Percentiles rank a stretch among this genome's conserved stretches.
Conservation (phyloP, 2,888 invertebrate species). For the Bombylius major region DNA sequence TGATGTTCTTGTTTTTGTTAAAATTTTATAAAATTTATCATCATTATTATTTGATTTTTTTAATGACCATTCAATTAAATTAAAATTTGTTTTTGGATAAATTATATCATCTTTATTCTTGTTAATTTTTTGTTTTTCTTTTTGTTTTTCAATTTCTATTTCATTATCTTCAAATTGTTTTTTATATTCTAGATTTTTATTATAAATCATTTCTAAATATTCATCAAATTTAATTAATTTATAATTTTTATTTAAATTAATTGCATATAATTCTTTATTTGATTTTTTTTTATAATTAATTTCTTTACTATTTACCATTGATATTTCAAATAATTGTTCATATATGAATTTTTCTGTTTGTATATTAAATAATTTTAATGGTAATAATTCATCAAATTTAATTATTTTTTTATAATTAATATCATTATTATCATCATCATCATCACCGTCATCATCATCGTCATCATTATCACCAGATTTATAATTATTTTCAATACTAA, state of each 20-base stretch:
- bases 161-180: neutral
- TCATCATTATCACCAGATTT: neutral
- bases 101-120: neutral
- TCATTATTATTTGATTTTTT: neutral
- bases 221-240: neutral
- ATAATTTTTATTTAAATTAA: neutral
- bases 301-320: neutral
- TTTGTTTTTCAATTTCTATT: neutral
- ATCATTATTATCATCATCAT: neutral
- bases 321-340: neutral
- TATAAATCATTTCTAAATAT: neutral
- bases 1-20: neutral
- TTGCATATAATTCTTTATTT: constrained; percentile 1
- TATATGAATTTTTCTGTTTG: neutral
- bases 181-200: neutral
- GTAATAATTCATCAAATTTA: neutral
- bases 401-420: neutral
- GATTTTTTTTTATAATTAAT: neutral
- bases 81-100: neutral
- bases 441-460: neutral
- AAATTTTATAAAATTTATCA: neutral
- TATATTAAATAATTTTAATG: neutral
- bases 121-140: too few relatives aligned
- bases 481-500: neutral
- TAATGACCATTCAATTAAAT: neutral